phyloP scores from a whole-genome alignment of 2,797 vertebrate genomes.

The Oophaga sylvatica region DNA sequence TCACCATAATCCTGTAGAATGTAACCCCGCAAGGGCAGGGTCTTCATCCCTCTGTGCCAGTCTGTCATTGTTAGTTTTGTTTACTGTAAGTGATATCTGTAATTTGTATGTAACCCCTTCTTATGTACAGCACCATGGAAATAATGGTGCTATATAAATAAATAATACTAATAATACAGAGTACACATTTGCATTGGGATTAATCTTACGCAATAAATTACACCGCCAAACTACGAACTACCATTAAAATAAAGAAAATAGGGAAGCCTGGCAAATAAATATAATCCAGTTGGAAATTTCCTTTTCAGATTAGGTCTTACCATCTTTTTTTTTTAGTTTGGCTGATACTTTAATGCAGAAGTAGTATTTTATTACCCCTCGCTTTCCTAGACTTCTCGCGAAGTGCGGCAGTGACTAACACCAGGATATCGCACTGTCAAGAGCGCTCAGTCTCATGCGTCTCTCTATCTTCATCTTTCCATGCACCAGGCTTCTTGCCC shows the following conservation, averaged over 20 bases:
- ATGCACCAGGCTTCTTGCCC: conserved; percentile 33
- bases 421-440: conserved; percentile 10
- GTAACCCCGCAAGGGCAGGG: too few species aligned
- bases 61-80: too few species aligned
- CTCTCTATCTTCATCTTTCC: conserved; percentile 29
- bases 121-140: too few species aligned
- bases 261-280: not conserved
- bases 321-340: conserved; percentile 7
- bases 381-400: conserved; percentile 24
- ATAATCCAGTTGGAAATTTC: conserved; percentile 38
- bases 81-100: too few species aligned
- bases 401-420: conserved; percentile 39
- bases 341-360: conserved; percentile 39
- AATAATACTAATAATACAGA: not conserved
- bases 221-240: not conserved
- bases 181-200: not conserved
- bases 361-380: conserved; percentile 23
- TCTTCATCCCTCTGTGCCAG: too few species aligned
- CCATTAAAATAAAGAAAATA: not conserved
- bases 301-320: conserved; percentile 39
- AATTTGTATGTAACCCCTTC: too few species aligned
- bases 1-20: too few species aligned
- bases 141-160: too few species aligned
- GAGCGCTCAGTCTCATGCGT: not conserved
- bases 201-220: not conserved